Conservation (phyloP, 2,888 invertebrate species). For the Stenichneumon culpator region DNA sequence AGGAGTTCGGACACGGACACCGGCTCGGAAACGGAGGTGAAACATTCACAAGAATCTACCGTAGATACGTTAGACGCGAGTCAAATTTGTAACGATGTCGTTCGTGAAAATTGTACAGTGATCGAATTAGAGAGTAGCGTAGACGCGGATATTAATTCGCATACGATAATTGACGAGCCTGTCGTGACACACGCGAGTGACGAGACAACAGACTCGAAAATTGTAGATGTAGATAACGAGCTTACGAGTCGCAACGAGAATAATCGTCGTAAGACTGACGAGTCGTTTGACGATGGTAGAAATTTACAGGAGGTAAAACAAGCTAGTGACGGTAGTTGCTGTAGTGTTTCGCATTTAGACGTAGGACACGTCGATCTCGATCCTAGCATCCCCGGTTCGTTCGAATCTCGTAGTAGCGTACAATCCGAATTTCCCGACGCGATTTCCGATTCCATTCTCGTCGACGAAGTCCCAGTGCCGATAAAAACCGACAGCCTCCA, state of each 20-base stretch:
- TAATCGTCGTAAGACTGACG: neutral
- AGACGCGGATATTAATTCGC: slow-evolving; percentile 36
- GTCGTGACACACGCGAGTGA: slow-evolving; percentile 50
- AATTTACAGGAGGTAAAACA: slow-evolving; percentile 50
- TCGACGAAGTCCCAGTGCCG: slow-evolving; percentile 21
- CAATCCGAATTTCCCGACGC: slow-evolving; percentile 65
- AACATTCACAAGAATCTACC: slow-evolving; percentile 78
- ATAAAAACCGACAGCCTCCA: slow-evolving; percentile 1
- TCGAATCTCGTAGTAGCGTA: slow-evolving; percentile 9
- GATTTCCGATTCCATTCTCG: slow-evolving; percentile 53
- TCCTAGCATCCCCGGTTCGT: slow-evolving; percentile 26
- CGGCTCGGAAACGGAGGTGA: slow-evolving; percentile 91
- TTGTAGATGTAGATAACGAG: slow-evolving; percentile 49
- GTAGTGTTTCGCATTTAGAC: slow-evolving; percentile 66
- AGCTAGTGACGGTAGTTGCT: slow-evolving; percentile 53
- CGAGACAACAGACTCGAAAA: slow-evolving; percentile 31
- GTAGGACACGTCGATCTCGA: slow-evolving; percentile 56
- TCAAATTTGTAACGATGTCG: slow-evolving; percentile 47
- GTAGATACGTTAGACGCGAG: slow-evolving; percentile 46
- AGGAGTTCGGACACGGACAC: slow-evolving; percentile 88
- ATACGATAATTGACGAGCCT: slow-evolving; percentile 12
- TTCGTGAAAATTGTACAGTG: slow-evolving; percentile 50
- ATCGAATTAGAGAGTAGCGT: slow-evolving; percentile 66
- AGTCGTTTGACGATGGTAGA: slow-evolving; percentile 26
- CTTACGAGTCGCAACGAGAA: slow-evolving; percentile 16